Percentiles rank a stretch among this genome's conserved stretches.
These are phyloP conservation scores for Hycleus cichorii DNA, from an alignment of 1,140 invertebrate species.

Conservation along the genomic window DNA sequence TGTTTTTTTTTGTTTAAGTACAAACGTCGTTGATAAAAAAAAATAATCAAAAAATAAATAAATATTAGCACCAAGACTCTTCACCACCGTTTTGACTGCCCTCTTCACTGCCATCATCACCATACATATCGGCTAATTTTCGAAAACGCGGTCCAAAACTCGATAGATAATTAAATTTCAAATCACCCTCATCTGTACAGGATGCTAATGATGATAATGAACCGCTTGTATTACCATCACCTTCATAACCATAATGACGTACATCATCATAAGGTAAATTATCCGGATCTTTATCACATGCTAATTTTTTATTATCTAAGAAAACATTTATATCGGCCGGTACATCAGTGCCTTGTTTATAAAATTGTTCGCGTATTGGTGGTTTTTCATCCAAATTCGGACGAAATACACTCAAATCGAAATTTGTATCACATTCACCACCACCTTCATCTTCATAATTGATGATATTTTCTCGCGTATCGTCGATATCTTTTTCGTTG, in stretches of 20 bases:
- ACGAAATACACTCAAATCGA: constrained; percentile 82
- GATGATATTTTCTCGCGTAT: constrained; percentile 94
- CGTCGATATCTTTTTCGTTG: constrained; percentile 86
- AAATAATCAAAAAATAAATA: background rate
- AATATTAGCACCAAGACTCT: constrained; percentile 65
- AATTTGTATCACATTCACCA: constrained; percentile 90
- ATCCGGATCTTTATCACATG: constrained; percentile 82
- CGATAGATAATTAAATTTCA: constrained; percentile 95
- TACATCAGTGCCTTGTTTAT: constrained; percentile 35
- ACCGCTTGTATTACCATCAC: constrained; percentile 85
- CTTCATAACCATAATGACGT: constrained; percentile 93
- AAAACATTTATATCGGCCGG: constrained; percentile 77
- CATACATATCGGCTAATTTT: constrained; percentile 96
- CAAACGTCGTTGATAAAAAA: background rate
- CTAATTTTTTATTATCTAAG: constrained; percentile 80
- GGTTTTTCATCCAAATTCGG: constrained; percentile 36
- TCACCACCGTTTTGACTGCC: constrained; percentile 62
- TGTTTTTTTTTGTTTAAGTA: background rate
- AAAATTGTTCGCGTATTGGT: constrained; percentile 38
- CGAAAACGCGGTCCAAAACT: constrained; percentile 94
- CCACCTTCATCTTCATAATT: constrained; percentile 96
- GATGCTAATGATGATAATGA: constrained; percentile 89
- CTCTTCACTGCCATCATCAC: constrained; percentile 76
- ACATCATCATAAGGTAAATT: constrained; percentile 91
- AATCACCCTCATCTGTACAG: constrained; percentile 87